A percentile compares a stretch with the other conserved stretches of the same genome.
Evolutionary conservation across 2,888 invertebrate species (phyloP).

Genomic region (Andrena minutula): DNA sequence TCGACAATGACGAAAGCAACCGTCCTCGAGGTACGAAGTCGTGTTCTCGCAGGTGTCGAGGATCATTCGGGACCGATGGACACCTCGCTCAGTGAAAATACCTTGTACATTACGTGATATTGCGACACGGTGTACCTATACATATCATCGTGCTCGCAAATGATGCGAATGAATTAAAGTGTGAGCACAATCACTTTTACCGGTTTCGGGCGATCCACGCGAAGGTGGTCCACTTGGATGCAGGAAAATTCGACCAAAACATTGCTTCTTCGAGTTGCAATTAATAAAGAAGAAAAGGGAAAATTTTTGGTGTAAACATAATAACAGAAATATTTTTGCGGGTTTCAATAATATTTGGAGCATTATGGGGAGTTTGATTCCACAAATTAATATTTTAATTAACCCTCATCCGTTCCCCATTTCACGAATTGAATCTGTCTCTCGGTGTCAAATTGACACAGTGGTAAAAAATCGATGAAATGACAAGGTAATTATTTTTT

Average conservation of each 20-base stretch:
- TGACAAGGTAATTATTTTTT: no score
- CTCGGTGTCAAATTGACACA: no score
- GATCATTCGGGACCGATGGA: constrained; percentile 1
- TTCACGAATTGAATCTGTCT: no score
- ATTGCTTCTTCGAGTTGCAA: constrained; percentile 3
- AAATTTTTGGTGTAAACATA: not conserved
- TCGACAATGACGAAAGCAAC: constrained; percentile 3
- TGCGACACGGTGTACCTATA: constrained; percentile 15
- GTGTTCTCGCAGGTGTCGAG: not conserved
- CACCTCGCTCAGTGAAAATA: constrained; percentile 23
- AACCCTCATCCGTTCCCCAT: no score
- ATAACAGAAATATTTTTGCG: no score
- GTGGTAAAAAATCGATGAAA: no score
- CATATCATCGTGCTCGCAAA: constrained; percentile 39
- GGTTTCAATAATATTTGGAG: not conserved
- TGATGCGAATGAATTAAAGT: constrained; percentile 45
- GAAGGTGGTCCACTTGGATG: not conserved
- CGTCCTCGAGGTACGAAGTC: not conserved
- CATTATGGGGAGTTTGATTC: no score
- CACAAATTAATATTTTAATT: no score
- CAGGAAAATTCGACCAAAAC: not conserved
- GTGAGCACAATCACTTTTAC: constrained; percentile 18
- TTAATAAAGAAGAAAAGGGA: not conserved
- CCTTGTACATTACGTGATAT: constrained; percentile 25
- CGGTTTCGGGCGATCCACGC: constrained; percentile 16